These are phyloP conservation scores for Apteryx mantelli DNA, from an alignment of 2,113 vertebrate genomes.

Conservation along the genomic window DNA sequence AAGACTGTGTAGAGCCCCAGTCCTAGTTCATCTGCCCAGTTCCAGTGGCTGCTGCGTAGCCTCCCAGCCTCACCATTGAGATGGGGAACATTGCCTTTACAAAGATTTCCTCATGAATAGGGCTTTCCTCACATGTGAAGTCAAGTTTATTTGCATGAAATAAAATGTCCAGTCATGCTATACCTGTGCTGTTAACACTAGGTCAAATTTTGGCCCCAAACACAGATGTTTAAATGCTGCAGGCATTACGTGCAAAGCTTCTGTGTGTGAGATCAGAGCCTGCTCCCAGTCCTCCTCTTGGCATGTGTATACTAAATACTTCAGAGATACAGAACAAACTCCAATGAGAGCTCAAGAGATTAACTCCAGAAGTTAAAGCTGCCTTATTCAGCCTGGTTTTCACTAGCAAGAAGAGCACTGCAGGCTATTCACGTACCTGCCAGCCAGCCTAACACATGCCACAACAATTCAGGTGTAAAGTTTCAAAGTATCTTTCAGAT, in stretches of 20 bases:
- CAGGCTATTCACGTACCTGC: background rate
- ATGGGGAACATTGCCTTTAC: background rate
- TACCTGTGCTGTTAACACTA: rapidly evolving
- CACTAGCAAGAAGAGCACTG: background rate
- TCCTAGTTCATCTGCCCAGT: background rate
- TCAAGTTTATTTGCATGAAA: background rate
- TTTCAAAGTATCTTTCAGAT: background rate
- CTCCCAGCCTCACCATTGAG: background rate
- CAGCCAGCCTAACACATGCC: background rate
- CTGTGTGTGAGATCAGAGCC: background rate
- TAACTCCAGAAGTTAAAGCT: background rate
- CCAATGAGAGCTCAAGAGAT: background rate
- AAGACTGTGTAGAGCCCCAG: background rate
- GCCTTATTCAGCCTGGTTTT: background rate
- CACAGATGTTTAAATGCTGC: background rate
- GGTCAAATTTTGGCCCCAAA: background rate
- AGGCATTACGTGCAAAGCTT: background rate
- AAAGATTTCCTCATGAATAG: background rate
- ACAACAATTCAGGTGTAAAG: background rate
- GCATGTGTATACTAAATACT: background rate
- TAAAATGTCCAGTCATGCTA: background rate
- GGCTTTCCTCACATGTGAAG: background rate
- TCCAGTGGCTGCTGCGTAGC: rapidly evolving
- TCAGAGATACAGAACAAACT: background rate
- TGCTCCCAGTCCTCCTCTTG: rapidly evolving